Conservation (phyloP, 2,797 vertebrate genomes). For the Poliocrania exsul region DNA sequence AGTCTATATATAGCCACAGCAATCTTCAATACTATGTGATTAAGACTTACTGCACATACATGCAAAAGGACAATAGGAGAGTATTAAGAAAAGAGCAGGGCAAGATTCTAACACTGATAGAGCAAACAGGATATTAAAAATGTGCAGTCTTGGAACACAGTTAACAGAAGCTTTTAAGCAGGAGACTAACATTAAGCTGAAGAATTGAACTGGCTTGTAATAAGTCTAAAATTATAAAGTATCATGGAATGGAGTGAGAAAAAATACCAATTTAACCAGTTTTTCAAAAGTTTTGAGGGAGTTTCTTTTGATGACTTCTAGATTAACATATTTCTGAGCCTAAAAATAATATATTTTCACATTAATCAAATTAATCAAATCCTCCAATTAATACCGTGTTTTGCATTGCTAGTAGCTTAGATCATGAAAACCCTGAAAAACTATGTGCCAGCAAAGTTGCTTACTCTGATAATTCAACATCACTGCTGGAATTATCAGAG, state of each 20-base stretch:
- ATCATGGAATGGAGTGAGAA: not conserved
- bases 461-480: not conserved
- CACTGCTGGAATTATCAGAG: not conserved
- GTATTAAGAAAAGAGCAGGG: not conserved
- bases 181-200: not conserved
- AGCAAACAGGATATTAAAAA: slow-evolving; percentile 22
- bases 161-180: not conserved
- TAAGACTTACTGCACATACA: not conserved
- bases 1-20: not conserved
- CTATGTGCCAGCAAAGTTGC: not conserved
- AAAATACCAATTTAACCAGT: not conserved
- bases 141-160: not conserved
- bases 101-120: not conserved
- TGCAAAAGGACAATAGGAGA: not conserved
- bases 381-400: not conserved
- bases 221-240: not conserved
- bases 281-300: not conserved
- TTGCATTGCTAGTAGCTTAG: not conserved
- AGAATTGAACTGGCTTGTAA: not conserved
- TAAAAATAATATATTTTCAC: not conserved
- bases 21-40: not conserved
- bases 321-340: not conserved
- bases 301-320: not conserved
- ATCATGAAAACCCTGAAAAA: not conserved
- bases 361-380: not conserved